Evolutionary conservation across 2,797 vertebrate genomes (phyloP), one percentile per base, ranked within the genome.

Genomic region (Chloroceryle amazona): DNA sequence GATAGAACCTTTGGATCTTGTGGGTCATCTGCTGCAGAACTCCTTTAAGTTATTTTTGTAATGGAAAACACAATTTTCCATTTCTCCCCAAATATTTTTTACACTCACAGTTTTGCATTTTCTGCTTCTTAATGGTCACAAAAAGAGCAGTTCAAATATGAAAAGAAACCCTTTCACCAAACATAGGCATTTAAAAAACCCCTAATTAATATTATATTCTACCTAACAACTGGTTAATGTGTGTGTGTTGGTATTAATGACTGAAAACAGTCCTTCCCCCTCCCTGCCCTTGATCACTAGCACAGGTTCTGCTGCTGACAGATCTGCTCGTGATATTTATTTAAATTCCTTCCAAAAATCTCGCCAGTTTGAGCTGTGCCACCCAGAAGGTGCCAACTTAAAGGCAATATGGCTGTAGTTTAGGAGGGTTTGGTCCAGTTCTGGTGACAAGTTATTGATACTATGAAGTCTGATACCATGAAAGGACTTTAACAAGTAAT

Each of bases 101-200:
- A 23, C 57, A 12, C 47, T 60, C 5, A 3, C 26, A 71, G 70
- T 96, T 97, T 76, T 96, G 86, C 93, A 86, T 97, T 82, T 90
- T 72, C 26, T 84, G 13, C 76, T 91, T 82, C 76, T 68, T 51
- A 65, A 29, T 46, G 72, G 42, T 68, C 46, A 65, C 42, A 68
- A 58, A 89, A 93, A 44, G 16, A 82, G 37, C 37, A 57, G 44
- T 19, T 87, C 28, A 58, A 41, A 39, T 20, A 22, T 2, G 9
- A 28, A 3, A 47, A 57, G 57, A 57, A 33, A 51, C 37, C 6
- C 37, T 91, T 85, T 78, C 41, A 33, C 14, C 28, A 76, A 6
- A 44, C 6, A 13, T 1, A 81, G 39, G 23, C 42, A 51, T 10
- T 35, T 46, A 5, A 60, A 37, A 19, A 9, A 52, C 23, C 19